Conservation (phyloP, 2,113 vertebrate genomes). For the Chloebia gouldiae region DNA sequence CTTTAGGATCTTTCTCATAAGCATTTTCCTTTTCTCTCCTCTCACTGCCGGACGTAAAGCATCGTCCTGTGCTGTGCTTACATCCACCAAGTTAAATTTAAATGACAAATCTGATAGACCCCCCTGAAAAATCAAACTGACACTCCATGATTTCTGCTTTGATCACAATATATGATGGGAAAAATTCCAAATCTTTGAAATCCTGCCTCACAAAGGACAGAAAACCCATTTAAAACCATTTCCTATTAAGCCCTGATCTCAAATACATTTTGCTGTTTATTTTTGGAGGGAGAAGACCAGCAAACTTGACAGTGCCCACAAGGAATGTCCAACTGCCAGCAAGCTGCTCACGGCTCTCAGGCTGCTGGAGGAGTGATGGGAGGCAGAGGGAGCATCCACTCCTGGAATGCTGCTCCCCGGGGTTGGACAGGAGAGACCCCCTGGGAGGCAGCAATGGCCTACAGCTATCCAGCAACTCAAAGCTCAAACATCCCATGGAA, state of each 20-base stretch:
- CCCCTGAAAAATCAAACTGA: background rate
- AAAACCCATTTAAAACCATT: background rate
- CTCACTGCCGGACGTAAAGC: accelerated
- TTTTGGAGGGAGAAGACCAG: slow-evolving; percentile 25
- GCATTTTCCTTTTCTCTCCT: background rate
- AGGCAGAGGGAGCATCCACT: background rate
- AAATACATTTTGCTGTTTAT: background rate
- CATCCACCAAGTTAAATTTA: background rate
- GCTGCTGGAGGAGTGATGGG: background rate
- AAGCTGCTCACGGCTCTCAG: background rate
- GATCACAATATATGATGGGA: background rate
- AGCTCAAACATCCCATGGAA: slow-evolving; percentile 27
- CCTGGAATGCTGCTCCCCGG: slow-evolving; percentile 29
- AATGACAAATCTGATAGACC: background rate
- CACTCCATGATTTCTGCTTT: background rate
- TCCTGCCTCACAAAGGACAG: background rate
- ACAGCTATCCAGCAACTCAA: slow-evolving; percentile 21
- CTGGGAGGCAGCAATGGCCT: slow-evolving; percentile 19
- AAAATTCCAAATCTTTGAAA: background rate
- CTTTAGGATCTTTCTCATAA: background rate
- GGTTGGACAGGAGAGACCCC: slow-evolving; percentile 9
- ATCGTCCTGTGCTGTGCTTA: accelerated
- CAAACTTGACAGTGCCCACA: slow-evolving; percentile 61
- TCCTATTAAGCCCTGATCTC: background rate
- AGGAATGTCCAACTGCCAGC: slow-evolving; percentile 57